Base-by-base conservation (phyloP, 30 jellyfish, hydroid and myxozoan species). In the Hydra vulgaris region DNA sequence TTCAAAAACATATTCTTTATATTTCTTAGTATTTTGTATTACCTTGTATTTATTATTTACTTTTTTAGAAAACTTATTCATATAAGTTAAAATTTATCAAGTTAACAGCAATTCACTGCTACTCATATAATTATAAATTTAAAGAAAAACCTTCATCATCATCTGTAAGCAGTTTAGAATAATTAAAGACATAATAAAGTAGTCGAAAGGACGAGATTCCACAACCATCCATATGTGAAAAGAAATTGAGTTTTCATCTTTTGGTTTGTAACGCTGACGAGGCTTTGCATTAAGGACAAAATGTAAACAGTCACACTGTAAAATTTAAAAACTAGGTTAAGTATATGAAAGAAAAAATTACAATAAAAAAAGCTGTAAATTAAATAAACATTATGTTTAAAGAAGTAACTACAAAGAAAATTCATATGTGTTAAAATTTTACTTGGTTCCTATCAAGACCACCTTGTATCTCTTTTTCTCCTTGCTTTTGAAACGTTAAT, bases 371-470 rank as follows among this genome's bases (percentile, higher is more conserved):
- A n/a, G n/a, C n/a, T n/a, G n/a, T n/a, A n/a, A n/a, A n/a, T n/a
- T n/a, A n/a, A n/a, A n/a, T n/a, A n/a, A n/a, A n/a, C n/a, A n/a
- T n/a, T n/a, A n/a, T n/a, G n/a, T n/a, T n/a, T n/a, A n/a, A 40
- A 40, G 8, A 40, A 40, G 12, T 3, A 40, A 40, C 12, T 40
- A 40, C 12, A 3, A 3, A 3, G 61, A 3, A 3, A 40, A 40
- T 5, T 40, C 5, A 40, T 3, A 40, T 3, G 61, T 40, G 12
- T 3, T 18, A 72, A 26, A 8, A 15, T 7, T 73, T 26, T 79
- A 92, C 98, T 96, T 92, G 95, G 66, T 92, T 92, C 25, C 98
- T 80, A 54, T 92, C 98, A 27, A 92, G 95, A 18, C 96, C 98
- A 12, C 95, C 98, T 56, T 92, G 96, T 5, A 92, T 85, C 71